Evolutionary conservation across 1,140 invertebrate genomes (phyloP).

Genomic region (Antheraea pernyi): DNA sequence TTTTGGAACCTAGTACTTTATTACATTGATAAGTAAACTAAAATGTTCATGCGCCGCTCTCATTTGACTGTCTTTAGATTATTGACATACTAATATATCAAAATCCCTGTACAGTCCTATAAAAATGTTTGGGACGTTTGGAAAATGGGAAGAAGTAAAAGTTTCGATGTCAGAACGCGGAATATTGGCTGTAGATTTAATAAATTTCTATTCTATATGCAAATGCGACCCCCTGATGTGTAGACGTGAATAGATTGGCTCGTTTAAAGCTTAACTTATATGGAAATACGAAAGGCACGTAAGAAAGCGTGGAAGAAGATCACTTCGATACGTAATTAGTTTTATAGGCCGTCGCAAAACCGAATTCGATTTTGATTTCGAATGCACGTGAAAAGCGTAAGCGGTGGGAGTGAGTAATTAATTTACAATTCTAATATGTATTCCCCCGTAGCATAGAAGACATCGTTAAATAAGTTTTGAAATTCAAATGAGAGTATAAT

Average conservation of each 20-base stretch:
- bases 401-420: slow-evolving; percentile 49
- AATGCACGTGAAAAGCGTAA: slow-evolving; percentile 43
- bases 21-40: too few relatives aligned
- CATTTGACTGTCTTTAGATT: too few relatives aligned
- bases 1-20: too few relatives aligned
- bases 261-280: slow-evolving; percentile 78
- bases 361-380: slow-evolving; percentile 58
- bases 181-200: slow-evolving; percentile 79
- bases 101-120: slow-evolving; percentile 45
- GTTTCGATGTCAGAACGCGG: slow-evolving; percentile 72
- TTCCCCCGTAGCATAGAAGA: slow-evolving; percentile 30
- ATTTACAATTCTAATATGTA: slow-evolving; percentile 58
- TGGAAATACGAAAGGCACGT: slow-evolving; percentile 77
- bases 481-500: slow-evolving; percentile 39
- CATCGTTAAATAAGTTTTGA: slow-evolving; percentile 34
- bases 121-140: slow-evolving; percentile 53
- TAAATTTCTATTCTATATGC: slow-evolving; percentile 79
- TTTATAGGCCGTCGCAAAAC: slow-evolving; percentile 59
- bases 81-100: background rate
- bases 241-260: slow-evolving; percentile 79
- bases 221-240: slow-evolving; percentile 78
- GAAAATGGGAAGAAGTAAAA: slow-evolving; percentile 59
- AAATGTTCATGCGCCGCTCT: too few relatives aligned
- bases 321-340: slow-evolving; percentile 75
- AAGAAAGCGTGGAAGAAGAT: slow-evolving; percentile 75